A percentile compares a stretch with the other conserved stretches of the same genome.
phyloP scores from a whole-genome alignment of 2,888 invertebrate genomes.

The Chironomus tentans region DNA sequence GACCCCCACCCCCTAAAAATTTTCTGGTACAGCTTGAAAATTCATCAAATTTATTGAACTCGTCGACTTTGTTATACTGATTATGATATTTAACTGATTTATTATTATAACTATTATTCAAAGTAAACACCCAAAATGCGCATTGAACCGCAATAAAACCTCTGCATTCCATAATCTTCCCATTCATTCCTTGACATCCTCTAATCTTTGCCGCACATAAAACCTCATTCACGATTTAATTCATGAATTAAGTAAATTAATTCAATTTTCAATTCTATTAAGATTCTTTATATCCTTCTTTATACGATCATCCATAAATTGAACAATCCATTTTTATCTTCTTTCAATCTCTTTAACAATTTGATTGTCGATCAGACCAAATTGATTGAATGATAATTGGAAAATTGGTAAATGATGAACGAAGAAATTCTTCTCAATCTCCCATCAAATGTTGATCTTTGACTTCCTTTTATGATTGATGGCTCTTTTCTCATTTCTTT shows the following conservation, averaged over 20 bases:
- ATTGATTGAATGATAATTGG: conserved; percentile 24
- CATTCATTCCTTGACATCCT: neutral
- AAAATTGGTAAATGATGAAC: neutral
- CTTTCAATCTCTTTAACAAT: neutral
- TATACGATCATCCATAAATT: too few relatives aligned
- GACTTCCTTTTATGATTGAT: conserved; percentile 11
- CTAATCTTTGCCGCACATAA: neutral
- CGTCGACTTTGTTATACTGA: too few relatives aligned
- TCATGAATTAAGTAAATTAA: neutral
- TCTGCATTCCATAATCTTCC: too few relatives aligned
- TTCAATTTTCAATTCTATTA: neutral
- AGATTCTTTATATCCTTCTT: neutral
- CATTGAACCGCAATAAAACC: neutral
- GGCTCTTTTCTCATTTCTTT: neutral
- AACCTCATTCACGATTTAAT: neutral
- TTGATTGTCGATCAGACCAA: neutral
- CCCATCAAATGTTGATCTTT: neutral
- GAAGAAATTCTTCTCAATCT: neutral
- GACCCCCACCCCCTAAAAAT: too few relatives aligned
- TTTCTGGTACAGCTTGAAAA: too few relatives aligned
- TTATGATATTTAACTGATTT: too few relatives aligned
- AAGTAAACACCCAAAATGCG: neutral
- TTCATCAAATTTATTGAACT: too few relatives aligned
- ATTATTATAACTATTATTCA: too few relatives aligned
- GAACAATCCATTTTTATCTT: neutral